Evolutionary conservation across 1,140 invertebrate species (phyloP).

Genomic region (Lordiphosa clarofinis): DNA sequence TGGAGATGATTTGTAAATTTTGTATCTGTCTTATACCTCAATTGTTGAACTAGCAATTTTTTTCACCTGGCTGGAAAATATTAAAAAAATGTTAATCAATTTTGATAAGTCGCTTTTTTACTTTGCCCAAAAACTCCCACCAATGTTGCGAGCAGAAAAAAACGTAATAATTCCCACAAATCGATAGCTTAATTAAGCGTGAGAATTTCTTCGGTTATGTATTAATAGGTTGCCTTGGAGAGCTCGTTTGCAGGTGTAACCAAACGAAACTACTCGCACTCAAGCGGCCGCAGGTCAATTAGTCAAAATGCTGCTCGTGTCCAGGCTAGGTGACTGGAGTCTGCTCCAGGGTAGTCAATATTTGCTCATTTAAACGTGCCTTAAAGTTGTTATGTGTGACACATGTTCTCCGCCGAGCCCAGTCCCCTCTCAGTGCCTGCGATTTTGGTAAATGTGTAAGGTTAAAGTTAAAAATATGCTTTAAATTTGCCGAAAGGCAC

Average conservation of each 20-base stretch:
- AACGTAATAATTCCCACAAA: constrained; percentile 27
- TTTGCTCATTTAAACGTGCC: constrained; percentile 50
- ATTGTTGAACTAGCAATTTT: too few species aligned
- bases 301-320: constrained; percentile 44
- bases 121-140: too few species aligned
- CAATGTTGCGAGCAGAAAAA: too few species aligned
- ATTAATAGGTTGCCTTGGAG: constrained; percentile 72
- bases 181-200: constrained; percentile 77
- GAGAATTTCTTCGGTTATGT: constrained; percentile 50
- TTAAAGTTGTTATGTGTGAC: constrained; percentile 52
- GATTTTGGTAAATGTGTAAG: constrained; percentile 39
- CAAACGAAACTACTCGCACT: constrained; percentile 42
- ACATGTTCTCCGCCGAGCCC: not conserved
- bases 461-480: constrained; percentile 60
- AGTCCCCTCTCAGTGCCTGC: not conserved
- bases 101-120: not conserved
- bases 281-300: constrained; percentile 57
- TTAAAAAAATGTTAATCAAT: constrained; percentile 16
- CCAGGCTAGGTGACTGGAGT: not conserved
- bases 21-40: too few species aligned
- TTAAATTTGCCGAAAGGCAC: constrained; percentile 28
- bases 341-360: constrained; percentile 45
- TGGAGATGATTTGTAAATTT: too few species aligned
- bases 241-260: constrained; percentile 14
- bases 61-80: not conserved